These are phyloP conservation scores for Dolichallabes microphthalmus DNA, from an alignment of 2,113 vertebrate genomes.

Conservation along the genomic window DNA sequence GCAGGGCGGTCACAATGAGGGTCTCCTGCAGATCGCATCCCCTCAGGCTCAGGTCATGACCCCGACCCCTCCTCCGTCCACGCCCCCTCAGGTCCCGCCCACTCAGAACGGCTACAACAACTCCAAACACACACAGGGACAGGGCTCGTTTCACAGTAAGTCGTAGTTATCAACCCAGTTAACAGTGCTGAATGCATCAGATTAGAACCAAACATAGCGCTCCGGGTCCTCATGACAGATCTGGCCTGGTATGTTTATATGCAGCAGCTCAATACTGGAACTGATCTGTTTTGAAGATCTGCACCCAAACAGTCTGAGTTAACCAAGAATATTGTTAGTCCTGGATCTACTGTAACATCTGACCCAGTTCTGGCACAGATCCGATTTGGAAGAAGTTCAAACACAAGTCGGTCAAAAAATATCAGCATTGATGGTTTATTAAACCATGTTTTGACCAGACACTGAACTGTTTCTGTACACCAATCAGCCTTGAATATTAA, in stretches of 20 bases:
- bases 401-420: background rate
- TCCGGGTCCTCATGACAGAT: background rate
- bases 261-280: background rate
- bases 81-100: slow-evolving; percentile 61
- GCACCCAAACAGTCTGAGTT: background rate
- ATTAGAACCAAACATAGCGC: background rate
- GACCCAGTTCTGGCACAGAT: background rate
- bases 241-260: background rate
- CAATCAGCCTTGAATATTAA: no score
- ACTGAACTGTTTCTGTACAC: no score
- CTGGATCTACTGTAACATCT: background rate
- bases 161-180: background rate
- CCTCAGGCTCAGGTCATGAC: slow-evolving; percentile 69
- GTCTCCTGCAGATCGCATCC: slow-evolving; percentile 66
- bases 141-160: slow-evolving; percentile 71
- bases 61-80: slow-evolving; percentile 60
- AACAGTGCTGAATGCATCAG: background rate
- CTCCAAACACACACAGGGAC: slow-evolving; percentile 54
- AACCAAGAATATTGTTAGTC: background rate
- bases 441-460: background rate
- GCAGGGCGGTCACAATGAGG: slow-evolving; percentile 63
- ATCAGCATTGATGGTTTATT: background rate
- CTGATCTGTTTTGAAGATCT: background rate
- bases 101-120: slow-evolving; percentile 56
- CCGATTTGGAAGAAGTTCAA: background rate